These are phyloP conservation scores for Buathra laborator DNA, from an alignment of 2,888 invertebrate genomes.

Conservation along the genomic window DNA sequence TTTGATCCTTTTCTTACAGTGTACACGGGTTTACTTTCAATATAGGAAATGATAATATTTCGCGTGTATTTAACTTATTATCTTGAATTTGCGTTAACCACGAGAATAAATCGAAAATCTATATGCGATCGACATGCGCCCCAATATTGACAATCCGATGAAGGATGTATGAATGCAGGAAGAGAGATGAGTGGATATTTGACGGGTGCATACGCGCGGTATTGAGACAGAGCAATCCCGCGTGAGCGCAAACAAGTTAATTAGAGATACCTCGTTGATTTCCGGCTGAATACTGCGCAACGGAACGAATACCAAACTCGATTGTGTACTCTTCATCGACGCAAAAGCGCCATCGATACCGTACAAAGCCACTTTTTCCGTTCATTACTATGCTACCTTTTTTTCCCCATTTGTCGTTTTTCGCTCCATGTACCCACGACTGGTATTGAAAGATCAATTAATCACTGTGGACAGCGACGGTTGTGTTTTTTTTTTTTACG, in stretches of 20 bases:
- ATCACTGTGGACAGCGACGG: not conserved
- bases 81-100: not conserved
- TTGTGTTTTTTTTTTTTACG: conserved; percentile 1
- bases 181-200: not conserved
- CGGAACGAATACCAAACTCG: conserved; percentile 16
- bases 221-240: conserved; percentile 13
- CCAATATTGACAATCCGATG: not conserved
- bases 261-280: conserved; percentile 50
- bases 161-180: not conserved
- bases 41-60: not conserved
- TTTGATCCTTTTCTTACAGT: not conserved
- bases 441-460: conserved; percentile 4
- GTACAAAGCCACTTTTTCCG: not conserved
- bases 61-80: not conserved
- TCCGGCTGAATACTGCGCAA: conserved; percentile 20
- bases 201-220: not conserved
- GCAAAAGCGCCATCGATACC: not conserved
- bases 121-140: not conserved
- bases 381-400: not conserved
- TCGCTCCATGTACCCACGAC: not conserved
- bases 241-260: conserved; percentile 51
- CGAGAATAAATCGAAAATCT: not conserved
- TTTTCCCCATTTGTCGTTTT: not conserved
- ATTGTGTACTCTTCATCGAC: conserved; percentile 53
- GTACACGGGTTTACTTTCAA: not conserved